phyloP scores from a whole-genome alignment of 2,113 vertebrate species.

The Vicugna pacos region DNA sequence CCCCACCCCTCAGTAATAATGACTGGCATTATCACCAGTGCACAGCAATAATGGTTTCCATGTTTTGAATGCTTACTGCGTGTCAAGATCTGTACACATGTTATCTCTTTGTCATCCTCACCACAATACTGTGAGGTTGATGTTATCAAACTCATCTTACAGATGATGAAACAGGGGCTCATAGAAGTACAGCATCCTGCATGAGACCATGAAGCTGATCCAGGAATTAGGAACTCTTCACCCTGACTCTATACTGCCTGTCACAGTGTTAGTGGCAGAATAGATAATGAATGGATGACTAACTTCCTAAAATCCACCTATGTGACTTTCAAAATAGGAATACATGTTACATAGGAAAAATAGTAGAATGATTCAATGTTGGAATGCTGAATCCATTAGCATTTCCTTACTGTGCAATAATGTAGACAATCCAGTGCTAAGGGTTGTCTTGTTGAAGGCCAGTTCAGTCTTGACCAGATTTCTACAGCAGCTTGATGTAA shows the following conservation, averaged over 20 bases:
- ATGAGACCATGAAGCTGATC: neutral
- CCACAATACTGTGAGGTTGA: neutral
- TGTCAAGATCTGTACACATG: neutral
- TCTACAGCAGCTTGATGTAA: neutral
- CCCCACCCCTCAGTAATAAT: neutral
- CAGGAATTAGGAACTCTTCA: neutral
- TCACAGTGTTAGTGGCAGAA: neutral
- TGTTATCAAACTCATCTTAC: neutral
- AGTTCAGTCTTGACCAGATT: constrained; percentile 18
- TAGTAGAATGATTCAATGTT: neutral
- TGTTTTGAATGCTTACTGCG: neutral
- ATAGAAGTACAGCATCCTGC: neutral
- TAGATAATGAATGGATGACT: neutral
- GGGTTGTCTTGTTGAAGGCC: neutral
- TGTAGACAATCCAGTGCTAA: neutral
- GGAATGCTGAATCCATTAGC: neutral
- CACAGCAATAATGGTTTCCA: neutral
- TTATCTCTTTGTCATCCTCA: neutral
- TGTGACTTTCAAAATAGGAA: neutral
- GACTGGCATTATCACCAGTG: neutral
- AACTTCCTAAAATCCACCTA: neutral
- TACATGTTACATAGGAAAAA: constrained; percentile 21
- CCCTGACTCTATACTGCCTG: neutral
- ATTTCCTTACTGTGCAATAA: constrained; percentile 37
- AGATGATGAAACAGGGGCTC: neutral